phyloP scores from a whole-genome alignment of 2,888 invertebrate species.

The Dicyrtoma fusca region DNA sequence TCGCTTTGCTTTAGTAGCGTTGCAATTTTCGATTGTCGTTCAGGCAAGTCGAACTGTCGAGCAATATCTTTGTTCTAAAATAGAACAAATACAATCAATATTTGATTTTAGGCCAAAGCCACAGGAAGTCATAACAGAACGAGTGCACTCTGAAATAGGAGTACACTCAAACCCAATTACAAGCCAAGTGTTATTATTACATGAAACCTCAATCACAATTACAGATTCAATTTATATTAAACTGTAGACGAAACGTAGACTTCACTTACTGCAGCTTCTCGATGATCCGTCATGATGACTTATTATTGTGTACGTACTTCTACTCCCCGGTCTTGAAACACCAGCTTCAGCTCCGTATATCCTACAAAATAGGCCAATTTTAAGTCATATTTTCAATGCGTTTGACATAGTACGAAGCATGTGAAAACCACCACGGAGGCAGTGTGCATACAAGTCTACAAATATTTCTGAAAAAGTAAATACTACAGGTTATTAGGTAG shows the following conservation, averaged over 20 bases:
- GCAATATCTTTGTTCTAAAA: slow-evolving; percentile 65
- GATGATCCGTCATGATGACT: slow-evolving; percentile 29
- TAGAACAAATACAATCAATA: slow-evolving; percentile 8
- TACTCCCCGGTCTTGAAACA: no score
- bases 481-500: no score
- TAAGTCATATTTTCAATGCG: no score
- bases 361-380: slow-evolving; percentile 19
- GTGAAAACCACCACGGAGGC: no score
- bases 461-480: no score
- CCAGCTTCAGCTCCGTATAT: not conserved
- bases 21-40: slow-evolving; percentile 87
- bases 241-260: not conserved
- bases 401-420: no score
- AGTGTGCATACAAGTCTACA: no score
- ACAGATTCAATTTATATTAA: slow-evolving; percentile 1
- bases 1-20: slow-evolving; percentile 84
- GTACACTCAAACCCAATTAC: not conserved
- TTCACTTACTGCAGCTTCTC: slow-evolving; percentile 25
- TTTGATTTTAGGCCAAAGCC: no score
- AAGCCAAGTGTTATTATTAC: not conserved
- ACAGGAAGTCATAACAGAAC: not conserved
- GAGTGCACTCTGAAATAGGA: not conserved
- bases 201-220: slow-evolving; percentile 1
- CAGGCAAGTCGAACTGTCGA: slow-evolving; percentile 83
- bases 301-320: no score